Evolutionary conservation across 2,797 vertebrate species (phyloP), one percentile per base, ranked within the genome.

Genomic region (Melanotaenia maccullochi): DNA sequence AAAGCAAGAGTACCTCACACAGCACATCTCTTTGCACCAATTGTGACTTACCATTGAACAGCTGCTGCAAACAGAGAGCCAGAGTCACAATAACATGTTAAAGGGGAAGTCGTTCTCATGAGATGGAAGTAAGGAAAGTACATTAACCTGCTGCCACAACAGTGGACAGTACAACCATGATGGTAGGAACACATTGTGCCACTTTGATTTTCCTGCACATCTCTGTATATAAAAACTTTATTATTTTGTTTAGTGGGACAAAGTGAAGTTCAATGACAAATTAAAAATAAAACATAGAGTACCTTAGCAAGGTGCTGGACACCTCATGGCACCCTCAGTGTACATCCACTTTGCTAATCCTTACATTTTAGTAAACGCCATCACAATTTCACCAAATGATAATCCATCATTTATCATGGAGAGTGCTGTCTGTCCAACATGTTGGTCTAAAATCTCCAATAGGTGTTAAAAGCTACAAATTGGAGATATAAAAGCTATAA

Each of bases 31-130:
- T 68, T 73, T 72, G 51, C 68, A 85, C 73, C 72, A 83, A 65
- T 11, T 72, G 68, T 80, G 78, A 86, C 72, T 87, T 83, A 79
- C 71, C 57, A 65, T 72, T 72, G 67, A 89, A 71, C 74, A 87
- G 81, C 84, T 86, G 88, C 61, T 70, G 76, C 60, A 51, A 71
- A 64, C 58, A 76, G 68, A 49, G 42, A 12, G 38, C 7, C 54
- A 40, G 64, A 75, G 64, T 62, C 80, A 33, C 56, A 60, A 60
- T 68, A 75, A 79, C 72, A 72, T 55, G 70, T 63, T 64, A 57
- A 51, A 58, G 60, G 57, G 32, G 57, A 71, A 77, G 62, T 40
- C 16, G 9, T 73, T 71, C 58, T 76, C 62, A 55, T 62, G 67
- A 81, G 44, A 81, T 78, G 77, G 78, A 70, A 66, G 78, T 75